Evolutionary conservation across 2,888 invertebrate species (phyloP).

Genomic region (Sesia apiformis): DNA sequence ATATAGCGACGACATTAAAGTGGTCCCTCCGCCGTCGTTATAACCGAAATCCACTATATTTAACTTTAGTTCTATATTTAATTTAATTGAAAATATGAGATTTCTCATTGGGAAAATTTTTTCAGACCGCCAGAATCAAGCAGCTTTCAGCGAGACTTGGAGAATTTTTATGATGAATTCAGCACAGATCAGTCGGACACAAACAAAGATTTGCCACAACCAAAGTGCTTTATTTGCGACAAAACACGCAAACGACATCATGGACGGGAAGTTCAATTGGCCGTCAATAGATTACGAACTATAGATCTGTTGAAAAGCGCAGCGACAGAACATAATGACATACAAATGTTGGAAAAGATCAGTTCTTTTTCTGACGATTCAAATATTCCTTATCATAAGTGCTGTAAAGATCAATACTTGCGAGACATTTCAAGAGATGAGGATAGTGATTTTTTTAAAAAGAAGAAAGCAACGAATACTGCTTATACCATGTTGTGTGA

Average conservation of each 20-base stretch:
- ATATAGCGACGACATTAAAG: no score
- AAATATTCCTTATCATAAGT: conserved; percentile 13
- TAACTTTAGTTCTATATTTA: not conserved
- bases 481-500: conserved; percentile 15
- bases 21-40: no score
- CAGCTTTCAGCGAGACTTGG: conserved; percentile 5
- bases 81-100: not conserved
- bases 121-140: conserved; percentile 9
- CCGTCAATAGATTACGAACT: conserved; percentile 13
- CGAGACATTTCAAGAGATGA: conserved; percentile 8
- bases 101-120: conserved; percentile 2
- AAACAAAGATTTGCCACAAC: conserved; percentile 4
- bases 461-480: conserved; percentile 13
- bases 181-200: conserved; percentile 9
- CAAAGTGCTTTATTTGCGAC: conserved; percentile 14
- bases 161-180: conserved; percentile 8
- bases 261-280: conserved; percentile 14
- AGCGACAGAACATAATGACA: conserved; percentile 11
- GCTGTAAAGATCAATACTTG: conserved; percentile 14
- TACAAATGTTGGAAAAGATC: conserved; percentile 12
- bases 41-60: no score
- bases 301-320: conserved; percentile 13
- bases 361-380: conserved; percentile 13
- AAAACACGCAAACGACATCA: conserved; percentile 14
- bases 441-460: conserved; percentile 8